Base-by-base conservation (phyloP, 2,113 vertebrate genomes). In the Rousettus leschenaultii region DNA sequence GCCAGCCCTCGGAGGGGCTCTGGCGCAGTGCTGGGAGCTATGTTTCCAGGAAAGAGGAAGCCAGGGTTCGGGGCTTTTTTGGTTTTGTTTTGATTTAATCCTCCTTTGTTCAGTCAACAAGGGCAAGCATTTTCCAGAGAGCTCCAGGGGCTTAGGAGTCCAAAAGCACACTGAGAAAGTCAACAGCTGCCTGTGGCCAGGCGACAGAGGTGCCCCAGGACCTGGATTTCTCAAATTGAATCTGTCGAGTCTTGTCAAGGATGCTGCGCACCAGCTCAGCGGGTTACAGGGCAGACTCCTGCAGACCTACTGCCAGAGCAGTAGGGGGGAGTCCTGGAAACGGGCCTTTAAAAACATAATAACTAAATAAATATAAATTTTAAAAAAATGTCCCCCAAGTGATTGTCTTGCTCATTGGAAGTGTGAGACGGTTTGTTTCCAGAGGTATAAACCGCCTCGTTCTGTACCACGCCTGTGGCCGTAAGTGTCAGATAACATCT, bases 271-370 rank as follows among this genome's bases (percentile, higher is more conserved):
- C 13, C 30, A 1, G 55, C 30, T 28, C 19, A 21, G 22, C 33
- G 15, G 19, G 28, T 6, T 6, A 21, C 38, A 35, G 28, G 0
- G 12, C 71, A 45, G 57, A 66, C 15, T n/a, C 43, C 19, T 13
- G 0, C 3, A 48, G 26, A 35, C 8, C 13, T 6, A 15, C 18
- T 0, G 11, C 2, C n/a, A 15, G 51, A 16, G 51, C 15, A 4
- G 15, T 48, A 48, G 6, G 11, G 18, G 43, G 11, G 74, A 8
- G 9, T 38, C 53, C 55, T 59, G 26, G 15, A 57, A 45, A 45
- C 11, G 3, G 51, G 51, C 28, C 12, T 85, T 71, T 61, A 24
- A 53, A 45, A 24, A 48, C 12, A 48, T 48, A 48, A 48, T 48
- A 48, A 12, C 13, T 15, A 48, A 48, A 48, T 14, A 48, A 48